Evolutionary conservation across 2,888 invertebrate genomes (phyloP), one percentile per base, ranked within the genome.

Genomic region (Amblyjoppa proteus): DNA sequence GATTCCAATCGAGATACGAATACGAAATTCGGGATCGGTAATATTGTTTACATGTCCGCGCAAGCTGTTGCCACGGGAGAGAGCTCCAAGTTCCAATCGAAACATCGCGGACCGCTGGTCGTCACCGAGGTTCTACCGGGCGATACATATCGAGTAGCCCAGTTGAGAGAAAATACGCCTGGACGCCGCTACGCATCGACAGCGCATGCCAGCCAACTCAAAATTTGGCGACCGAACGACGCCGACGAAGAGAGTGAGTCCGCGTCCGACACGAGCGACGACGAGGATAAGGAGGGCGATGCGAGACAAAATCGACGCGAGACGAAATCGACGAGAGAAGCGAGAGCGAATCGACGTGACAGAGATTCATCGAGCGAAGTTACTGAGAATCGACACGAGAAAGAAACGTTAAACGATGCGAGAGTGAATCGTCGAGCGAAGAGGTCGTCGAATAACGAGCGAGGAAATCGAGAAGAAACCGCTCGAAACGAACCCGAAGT

Each of bases 21-120:
- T 7, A 71, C 56, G 9, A 51, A 78, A 25, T 84, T 77, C 41
- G 31, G 51, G 25, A 38, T 74, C 25, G 83, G 83, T 0, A 75
- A 83, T 49, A 61, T 83, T 3, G 75, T 83, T 0, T 79, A 56
- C 28, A 83, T 79, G 69, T 56, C 51, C 38, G 38, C 69, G 38
- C 64, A 69, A 11, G 28, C 64, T 0, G 28, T n/a, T 5, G 41
- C 53, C 5, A 83, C 79, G 3, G 78, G 73, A 16, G 79, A 79
- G 20, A 75, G 70, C 16, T 74, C 75, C 0, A 83, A 83, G 61
- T 34, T 83, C 0, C 84, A 81, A 11, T 0, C 25, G 58, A 58
- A 58, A 58, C 9, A 13, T 11, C 58, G 28, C 3, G 58, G 58
- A 28, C 58, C 58, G 28, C 28, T 58, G 28, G 58, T 28, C 3